Evolutionary conservation across 2,113 vertebrate species (phyloP).

Genomic region (Sander lucioperca): DNA sequence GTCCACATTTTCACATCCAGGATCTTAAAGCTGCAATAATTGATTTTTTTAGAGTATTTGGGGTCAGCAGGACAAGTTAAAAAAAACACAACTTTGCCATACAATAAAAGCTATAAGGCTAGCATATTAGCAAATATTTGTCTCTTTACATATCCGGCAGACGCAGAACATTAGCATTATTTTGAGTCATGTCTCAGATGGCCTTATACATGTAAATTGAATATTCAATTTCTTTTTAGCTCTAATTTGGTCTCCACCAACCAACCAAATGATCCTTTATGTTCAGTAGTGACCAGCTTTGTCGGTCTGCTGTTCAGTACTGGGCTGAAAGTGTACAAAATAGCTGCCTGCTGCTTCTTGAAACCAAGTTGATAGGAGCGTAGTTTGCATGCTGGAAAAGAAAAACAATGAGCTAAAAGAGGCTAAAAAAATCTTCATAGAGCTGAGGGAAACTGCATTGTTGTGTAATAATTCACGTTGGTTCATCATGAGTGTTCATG

Average conservation of each 20-base stretch:
- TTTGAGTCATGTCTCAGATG: constrained; percentile 1
- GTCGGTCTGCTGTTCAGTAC: background rate
- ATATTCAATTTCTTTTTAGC: background rate
- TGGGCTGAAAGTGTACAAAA: background rate
- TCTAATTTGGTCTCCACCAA: background rate
- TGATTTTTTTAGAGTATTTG: background rate
- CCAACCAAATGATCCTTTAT: background rate
- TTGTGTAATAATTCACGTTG: background rate
- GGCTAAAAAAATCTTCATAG: background rate
- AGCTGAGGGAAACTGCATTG: background rate
- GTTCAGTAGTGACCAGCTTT: background rate
- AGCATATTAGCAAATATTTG: background rate
- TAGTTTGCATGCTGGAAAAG: background rate
- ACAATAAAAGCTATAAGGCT: background rate
- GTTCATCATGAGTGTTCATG: background rate
- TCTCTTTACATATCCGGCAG: background rate
- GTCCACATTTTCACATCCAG: background rate
- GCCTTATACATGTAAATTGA: background rate
- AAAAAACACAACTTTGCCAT: background rate
- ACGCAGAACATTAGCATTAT: background rate
- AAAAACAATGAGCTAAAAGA: background rate
- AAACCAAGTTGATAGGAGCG: background rate
- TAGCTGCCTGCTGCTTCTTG: background rate
- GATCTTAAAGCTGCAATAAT: constrained; percentile 6
- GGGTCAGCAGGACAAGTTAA: background rate